Evolutionary conservation across 2,888 invertebrate genomes (phyloP).

Genomic region (Drosophila pegasa): DNA sequence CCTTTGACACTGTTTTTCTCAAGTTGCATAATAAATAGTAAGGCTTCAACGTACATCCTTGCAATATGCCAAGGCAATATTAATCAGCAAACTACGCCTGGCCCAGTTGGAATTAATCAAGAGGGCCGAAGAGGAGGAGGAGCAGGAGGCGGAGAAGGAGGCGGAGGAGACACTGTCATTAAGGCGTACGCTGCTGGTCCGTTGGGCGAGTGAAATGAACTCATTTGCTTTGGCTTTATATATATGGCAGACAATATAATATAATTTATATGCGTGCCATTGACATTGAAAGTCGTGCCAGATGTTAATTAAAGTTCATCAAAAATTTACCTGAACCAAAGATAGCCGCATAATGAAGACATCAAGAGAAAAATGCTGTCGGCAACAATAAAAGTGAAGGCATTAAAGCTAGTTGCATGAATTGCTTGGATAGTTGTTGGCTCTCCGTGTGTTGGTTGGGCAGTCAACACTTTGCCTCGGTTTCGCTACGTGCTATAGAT

Average conservation of each 20-base stretch:
- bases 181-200: neutral
- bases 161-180: constrained; percentile 28
- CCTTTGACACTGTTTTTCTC: neutral
- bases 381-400: constrained; percentile 66
- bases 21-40: constrained; percentile 21
- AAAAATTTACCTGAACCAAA: constrained; percentile 42
- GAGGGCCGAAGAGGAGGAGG: neutral
- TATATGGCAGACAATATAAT: constrained; percentile 21
- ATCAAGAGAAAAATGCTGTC: constrained; percentile 51
- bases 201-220: constrained; percentile 58
- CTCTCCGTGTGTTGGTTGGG: constrained; percentile 3
- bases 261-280: constrained; percentile 53
- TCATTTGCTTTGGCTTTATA: constrained; percentile 54
- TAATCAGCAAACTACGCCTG: constrained; percentile 38
- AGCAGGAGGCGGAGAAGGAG: no score
- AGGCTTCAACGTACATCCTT: constrained; percentile 18
- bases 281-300: constrained; percentile 75
- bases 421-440: constrained; percentile 5
- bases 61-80: constrained; percentile 46
- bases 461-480: constrained; percentile 36
- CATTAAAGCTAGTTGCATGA: constrained; percentile 48
- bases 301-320: constrained; percentile 77
- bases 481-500: constrained; percentile 48
- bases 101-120: constrained; percentile 34
- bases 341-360: constrained; percentile 57